Evolutionary conservation across 2,113 vertebrate genomes (phyloP), one percentile per base, ranked within the genome.

Genomic region (Morone chrysops): DNA sequence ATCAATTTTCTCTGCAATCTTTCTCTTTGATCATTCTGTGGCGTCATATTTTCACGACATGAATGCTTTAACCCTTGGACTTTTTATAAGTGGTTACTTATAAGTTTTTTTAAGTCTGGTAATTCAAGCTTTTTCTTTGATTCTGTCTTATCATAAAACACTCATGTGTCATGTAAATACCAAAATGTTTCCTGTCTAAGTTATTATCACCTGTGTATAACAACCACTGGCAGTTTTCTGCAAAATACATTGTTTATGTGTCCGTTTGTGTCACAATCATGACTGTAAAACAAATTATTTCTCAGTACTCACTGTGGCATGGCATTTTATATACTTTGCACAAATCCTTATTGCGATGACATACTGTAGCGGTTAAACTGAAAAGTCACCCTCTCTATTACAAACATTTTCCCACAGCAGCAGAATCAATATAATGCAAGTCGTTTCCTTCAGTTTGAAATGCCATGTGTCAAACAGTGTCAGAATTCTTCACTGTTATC

Each of bases 371-470:
- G 45, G n/a, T 65, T 48, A 47, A 18, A 71, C 40, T 45, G 57
- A 65, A 41, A 5, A 54, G 6, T 73, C 45, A 22, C 4, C 1
- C 18, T 25, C 43, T 60, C 41, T 16, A 2, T 25, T 48, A 40
- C 11, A 60, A 51, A 12, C 17, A 3, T 20, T 57, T 66, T 38
- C 17, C 43, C 63, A 66, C 18, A 36, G 40, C 48, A 41, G 45
- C 40, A 48, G 9, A 69, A 57, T 87, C 78, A 73, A 77, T 69
- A 77, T 16, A 31, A 48, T 16, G 9, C 20, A 61, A 66, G 56
- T 62, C 0, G 82, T 71, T 67, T 78, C 36, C 25, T 60, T 60
- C 47, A 36, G 6, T 72, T 59, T 83, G 18, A 74, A 80, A 77
- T 80, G 67, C 12, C 82, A 78, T 1, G 10, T 65, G 66, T 77